Evolutionary conservation across 1,140 invertebrate species (phyloP), one percentile per base, ranked within the genome.

Genomic region (Chionoecetes opilio): DNA sequence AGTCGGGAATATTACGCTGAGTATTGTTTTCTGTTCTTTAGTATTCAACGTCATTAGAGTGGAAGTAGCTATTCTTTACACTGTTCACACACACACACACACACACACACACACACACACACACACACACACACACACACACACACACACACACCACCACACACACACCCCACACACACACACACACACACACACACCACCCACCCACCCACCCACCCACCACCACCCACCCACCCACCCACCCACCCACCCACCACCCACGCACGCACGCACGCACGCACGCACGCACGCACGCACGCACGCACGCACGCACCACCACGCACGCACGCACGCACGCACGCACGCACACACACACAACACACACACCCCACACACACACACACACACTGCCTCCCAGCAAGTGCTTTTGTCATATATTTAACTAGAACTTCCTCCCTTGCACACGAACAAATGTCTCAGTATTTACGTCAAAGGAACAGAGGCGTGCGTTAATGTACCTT

Each of bases 81-180:
- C 29, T 0, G 29, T n/a, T 26, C 82, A 85, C 82, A 85, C 82
- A 85, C 82, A 85, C 82, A 85, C 82, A 85, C 82, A 84, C 82
- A 84, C 82, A 84, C 82, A 84, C 32, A n/a, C 82, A 84, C n/a
- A 32, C 82, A 84, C 87, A 9, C 35, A 35, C 87, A 31, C 89
- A 53, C 89, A 53, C 89, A 53, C 89, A 53, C 89, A 53, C 41
- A 53, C 89, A 53, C 89, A 53, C 89, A 53, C 89, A 63, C 89
- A 63, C 89, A 32, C 41, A 63, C 41, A 63, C 41, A 63, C 88
- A 38, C 88, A 87, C 85, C 32, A 29, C 32, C 85, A 35, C 82
- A 85, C 88, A 17, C 37, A 37, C 88, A 32, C 89, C 89, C 29
- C 82, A 85, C 82, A 85, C 82, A 85, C 82, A 85, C 82, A 85